A percentile compares a stretch with the other conserved stretches of the same genome.
phyloP scores from a whole-genome alignment of 2,113 vertebrate genomes.

The Nesoenas mayeri region DNA sequence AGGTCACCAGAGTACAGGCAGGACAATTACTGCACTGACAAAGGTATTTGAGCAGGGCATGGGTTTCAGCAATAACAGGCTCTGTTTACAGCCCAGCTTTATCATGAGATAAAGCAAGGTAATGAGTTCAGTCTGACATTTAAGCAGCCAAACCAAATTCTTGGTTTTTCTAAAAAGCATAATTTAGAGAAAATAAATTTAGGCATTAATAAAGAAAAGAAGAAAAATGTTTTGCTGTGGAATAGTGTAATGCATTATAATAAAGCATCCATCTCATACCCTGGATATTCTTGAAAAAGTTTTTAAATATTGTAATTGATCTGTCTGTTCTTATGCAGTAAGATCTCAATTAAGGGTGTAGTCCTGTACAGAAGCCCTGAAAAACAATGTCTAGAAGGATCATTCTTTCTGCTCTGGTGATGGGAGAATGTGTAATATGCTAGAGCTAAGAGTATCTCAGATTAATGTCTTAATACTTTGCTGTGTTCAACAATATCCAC shows the following conservation, averaged over 20 bases:
- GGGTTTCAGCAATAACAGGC: background rate
- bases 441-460: background rate
- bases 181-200: background rate
- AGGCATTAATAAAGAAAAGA: background rate
- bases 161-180: background rate
- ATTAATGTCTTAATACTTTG: background rate
- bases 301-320: background rate
- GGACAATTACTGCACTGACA: background rate
- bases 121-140: background rate
- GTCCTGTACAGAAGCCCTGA: background rate
- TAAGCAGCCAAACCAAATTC: background rate
- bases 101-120: background rate
- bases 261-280: background rate
- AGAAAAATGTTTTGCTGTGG: background rate
- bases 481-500: background rate
- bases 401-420: background rate
- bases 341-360: background rate
- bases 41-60: background rate
- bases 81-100: background rate
- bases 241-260: background rate
- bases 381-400: background rate
- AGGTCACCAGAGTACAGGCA: background rate
- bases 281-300: background rate
- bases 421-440: background rate
- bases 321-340: background rate